phyloP scores from a whole-genome alignment of 37 sponge, comb jelly and placozoan genomes.

The Geodia barretti region DNA sequence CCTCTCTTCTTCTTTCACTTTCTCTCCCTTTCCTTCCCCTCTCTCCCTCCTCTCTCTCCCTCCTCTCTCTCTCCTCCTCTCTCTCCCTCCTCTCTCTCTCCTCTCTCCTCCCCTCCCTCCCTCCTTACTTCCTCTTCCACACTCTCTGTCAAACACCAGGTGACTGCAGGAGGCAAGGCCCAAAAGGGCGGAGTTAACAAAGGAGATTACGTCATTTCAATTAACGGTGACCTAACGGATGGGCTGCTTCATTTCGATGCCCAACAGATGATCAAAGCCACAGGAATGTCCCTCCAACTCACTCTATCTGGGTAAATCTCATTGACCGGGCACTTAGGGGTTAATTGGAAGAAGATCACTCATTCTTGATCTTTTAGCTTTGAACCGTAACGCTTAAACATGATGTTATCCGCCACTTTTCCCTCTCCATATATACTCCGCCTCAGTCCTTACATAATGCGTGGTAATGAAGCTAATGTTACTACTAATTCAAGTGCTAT shows the following conservation, averaged over 20 bases:
- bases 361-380: too few relatives aligned
- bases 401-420: too few relatives aligned
- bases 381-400: too few relatives aligned
- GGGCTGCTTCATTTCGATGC: conserved; percentile 75
- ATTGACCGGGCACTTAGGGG: too few relatives aligned
- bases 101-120: background rate
- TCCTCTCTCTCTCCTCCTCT: background rate
- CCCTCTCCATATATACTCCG: too few relatives aligned
- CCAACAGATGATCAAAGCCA: conserved; percentile 55
- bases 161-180: conserved; percentile 74
- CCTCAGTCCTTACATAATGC: too few relatives aligned
- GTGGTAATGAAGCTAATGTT: too few relatives aligned
- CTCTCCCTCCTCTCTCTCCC: conserved; percentile 1
- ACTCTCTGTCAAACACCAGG: conserved; percentile 32
- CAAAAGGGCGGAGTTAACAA: conserved; percentile 55
- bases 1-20: too few relatives aligned
- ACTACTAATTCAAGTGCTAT: too few relatives aligned
- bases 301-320: conserved; percentile 41
- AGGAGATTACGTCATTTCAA: conserved; percentile 58
- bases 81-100: background rate
- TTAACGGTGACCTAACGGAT: conserved; percentile 64
- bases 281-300: conserved; percentile 45
- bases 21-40: background rate
- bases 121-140: background rate
- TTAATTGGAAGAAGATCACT: too few relatives aligned